phyloP scores from a whole-genome alignment of 2,888 invertebrate genomes.

The Temnothorax ravouxi region DNA sequence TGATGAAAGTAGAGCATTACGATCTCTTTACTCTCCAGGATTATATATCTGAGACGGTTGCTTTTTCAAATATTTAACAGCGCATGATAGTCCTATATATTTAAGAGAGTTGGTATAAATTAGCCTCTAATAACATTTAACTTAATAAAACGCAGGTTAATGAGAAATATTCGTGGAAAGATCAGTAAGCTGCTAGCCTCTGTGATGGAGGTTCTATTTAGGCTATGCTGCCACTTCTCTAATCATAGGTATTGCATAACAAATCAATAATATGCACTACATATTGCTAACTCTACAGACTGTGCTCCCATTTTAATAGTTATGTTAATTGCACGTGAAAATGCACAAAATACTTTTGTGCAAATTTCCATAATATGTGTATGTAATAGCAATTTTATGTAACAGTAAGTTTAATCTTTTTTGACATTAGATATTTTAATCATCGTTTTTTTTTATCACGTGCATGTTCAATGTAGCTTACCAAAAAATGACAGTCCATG shows the following conservation, averaged over 20 bases:
- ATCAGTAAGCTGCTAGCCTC: constrained; percentile 91
- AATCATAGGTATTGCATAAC: constrained; percentile 89
- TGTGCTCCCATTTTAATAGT: constrained; percentile 70
- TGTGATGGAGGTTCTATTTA: constrained; percentile 91
- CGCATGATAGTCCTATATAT: constrained; percentile 73
- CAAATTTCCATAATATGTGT: constrained; percentile 39
- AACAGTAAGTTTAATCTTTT: background rate
- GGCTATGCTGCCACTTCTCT: constrained; percentile 90
- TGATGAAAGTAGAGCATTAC: constrained; percentile 5
- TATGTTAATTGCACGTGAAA: constrained; percentile 63
- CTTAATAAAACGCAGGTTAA: constrained; percentile 87
- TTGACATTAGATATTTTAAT: constrained; percentile 28
- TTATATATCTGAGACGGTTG: constrained; percentile 54
- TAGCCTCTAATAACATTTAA: constrained; percentile 82
- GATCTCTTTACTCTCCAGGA: background rate
- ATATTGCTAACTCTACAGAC: constrained; percentile 62
- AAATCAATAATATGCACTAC: constrained; percentile 81
- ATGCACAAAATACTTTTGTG: constrained; percentile 35
- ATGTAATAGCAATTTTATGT: constrained; percentile 17
- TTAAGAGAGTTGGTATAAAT: constrained; percentile 69
- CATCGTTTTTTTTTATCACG: constrained; percentile 23
- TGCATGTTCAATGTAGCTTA: constrained; percentile 62
- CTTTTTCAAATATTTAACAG: constrained; percentile 68
- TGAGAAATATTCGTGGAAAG: constrained; percentile 90
- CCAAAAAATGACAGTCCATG: constrained; percentile 44